Base-by-base conservation (phyloP, 2,888 invertebrate genomes). In the Margaritifera margaritifera region DNA sequence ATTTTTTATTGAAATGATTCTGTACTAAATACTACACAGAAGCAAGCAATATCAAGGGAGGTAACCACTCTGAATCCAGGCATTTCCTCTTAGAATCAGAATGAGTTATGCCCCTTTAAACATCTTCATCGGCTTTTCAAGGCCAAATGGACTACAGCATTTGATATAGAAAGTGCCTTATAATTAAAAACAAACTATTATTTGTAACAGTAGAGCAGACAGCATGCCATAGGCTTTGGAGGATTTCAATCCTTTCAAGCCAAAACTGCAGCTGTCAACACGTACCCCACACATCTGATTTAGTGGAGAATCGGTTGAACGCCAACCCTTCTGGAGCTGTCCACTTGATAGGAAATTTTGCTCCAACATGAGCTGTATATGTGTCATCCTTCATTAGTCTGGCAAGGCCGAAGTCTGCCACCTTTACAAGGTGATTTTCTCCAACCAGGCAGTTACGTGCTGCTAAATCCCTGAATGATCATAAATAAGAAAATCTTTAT, bases 281-380 rank as follows among this genome's bases (percentile, higher is more conserved):
- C 87, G 70, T 82, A 90, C 90, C 90, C 91, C 91, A 91, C 19
- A 91, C 92, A 83, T 92, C 92, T 20, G 91, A 92, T 79, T 95
- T 95, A 70, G 97, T 97, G n/a, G 96, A 96, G 92, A 99, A 99
- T 88, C 97, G 97, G 91, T 99, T 99, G 91, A 98, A 99, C 4
- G 99, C 99, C 81, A 99, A 92, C 55, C 99, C 99, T 91, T 99
- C 99, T 19, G 99, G 99, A 64, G 99, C 99, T 24, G 99, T 99
- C 99, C 99, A 99, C 91, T 99, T 99, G 89, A 99, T 99, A 70
- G 99, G 99, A 91, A 99, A 99, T 92, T 99, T 99, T 79, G 99
- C 99, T 50, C 98, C 99, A 42, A 97, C 97, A 90, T 98, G 98
- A 57, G 99, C 99, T 51, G 99, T 99, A 91, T 99, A 99, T 0